These are phyloP conservation scores for Nerophis lumbriciformis DNA, from an alignment of 2,113 vertebrate genomes.

Conservation along the genomic window DNA sequence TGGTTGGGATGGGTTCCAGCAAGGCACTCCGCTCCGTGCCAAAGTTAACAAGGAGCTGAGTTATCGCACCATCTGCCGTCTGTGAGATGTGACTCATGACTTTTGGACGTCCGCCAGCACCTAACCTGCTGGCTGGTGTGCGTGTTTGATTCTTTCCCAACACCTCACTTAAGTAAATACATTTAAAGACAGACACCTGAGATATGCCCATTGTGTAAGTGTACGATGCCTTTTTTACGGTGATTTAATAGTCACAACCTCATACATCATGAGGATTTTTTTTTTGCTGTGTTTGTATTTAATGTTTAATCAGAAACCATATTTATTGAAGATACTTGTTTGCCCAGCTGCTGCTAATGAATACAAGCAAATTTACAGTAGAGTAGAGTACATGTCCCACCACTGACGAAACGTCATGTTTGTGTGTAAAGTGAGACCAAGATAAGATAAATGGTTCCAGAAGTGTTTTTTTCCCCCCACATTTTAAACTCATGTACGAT, in stretches of 20 bases:
- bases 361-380: neutral
- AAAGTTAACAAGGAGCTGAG: slow-evolving; percentile 66
- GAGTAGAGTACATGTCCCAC: no score
- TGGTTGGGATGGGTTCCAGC: slow-evolving; percentile 38
- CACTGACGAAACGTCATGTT: no score
- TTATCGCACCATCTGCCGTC: slow-evolving; percentile 59
- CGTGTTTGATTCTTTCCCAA: slow-evolving; percentile 10
- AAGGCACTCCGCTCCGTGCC: slow-evolving; percentile 51
- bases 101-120: slow-evolving; percentile 45
- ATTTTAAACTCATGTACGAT: no score
- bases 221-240: neutral
- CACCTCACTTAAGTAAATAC: slow-evolving; percentile 3
- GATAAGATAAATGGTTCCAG: no score
- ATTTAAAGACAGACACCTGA: slow-evolving; percentile 15
- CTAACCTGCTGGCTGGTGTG: slow-evolving; percentile 39
- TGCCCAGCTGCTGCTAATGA: neutral
- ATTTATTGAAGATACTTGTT: neutral
- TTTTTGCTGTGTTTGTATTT: neutral
- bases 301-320: neutral
- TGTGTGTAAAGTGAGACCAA: no score
- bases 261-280: no score
- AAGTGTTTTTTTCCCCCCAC: no score
- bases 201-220: neutral
- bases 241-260: neutral
- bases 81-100: slow-evolving; percentile 54